Base-by-base conservation (phyloP, 2,888 invertebrate genomes). In the Ophion ventricosus region DNA sequence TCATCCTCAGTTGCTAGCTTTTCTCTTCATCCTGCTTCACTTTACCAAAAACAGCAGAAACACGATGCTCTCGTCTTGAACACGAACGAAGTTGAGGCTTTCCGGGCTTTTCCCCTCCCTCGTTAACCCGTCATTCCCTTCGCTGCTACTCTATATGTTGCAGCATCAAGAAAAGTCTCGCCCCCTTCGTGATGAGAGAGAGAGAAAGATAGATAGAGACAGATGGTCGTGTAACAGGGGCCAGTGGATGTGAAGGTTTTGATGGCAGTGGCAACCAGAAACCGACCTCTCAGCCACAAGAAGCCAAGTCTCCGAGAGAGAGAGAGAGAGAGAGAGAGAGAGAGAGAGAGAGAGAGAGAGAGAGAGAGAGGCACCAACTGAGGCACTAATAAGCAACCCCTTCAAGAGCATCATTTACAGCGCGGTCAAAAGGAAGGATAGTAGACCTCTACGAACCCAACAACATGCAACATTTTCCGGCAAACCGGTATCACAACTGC, bases 371-470 rank as follows among this genome's bases (percentile, higher is more conserved):
- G 73, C 77, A 83, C 57, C 83, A 17, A 70, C 82, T 74, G 35
- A 81, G 80, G 74, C 75, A 79, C 85, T 87, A 87, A 87, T 87
- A 86, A 87, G 85, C 81, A 87, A 79, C 82, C 85, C 72, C 83
- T 83, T 83, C 80, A 80, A 80, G 80, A 86, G 81, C 87, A 81
- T 87, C 85, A 85, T 86, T 87, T 80, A 84, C 83, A 72, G 79
- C 67, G 64, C 73, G 66, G 78, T 40, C 26, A 63, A 73, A 49
- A 73, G 75, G 74, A 76, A 76, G 76, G 35, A 81, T 75, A 57
- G 25, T n/a, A n/a, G 67, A 61, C 64, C 76, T 23, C 14, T 26
- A 49, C 75, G 63, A 54, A 75, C 29, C 43, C 67, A 64, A 66
- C 75, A 82, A 79, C 72, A 75, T 81, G 66, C 74, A 82, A 79